Base-by-base conservation (phyloP, 2,113 vertebrate species). In the Struthio camelus region DNA sequence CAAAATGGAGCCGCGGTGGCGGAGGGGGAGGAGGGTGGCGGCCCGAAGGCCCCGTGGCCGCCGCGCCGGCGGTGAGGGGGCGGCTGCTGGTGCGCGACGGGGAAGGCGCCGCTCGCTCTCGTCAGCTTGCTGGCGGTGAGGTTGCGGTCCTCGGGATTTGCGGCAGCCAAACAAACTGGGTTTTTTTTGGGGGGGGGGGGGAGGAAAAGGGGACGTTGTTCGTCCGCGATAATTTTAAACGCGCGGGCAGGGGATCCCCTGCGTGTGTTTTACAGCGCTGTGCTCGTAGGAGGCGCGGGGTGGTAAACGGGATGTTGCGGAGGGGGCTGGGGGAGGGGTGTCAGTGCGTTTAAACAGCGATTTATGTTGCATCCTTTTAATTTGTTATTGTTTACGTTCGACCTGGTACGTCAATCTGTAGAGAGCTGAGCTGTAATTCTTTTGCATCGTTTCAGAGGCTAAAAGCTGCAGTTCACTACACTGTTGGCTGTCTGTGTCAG, bases 401-500 rank as follows among this genome's bases (percentile, higher is more conserved):
- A 30, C 30, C 23, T 3, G 6, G 8, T 10, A 0, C 11, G 0
- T 54, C 10, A 0, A 25, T 5, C 8, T 24, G 84, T 40, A 7
- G 85, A 24, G 73, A 6, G 0, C 38, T 64, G 65, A 36, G n/a
- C 59, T 19, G 56, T 67, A 24, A 4, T 59, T 48, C 25, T 58
- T 73, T 53, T 42, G 88, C 4, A 3, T 69, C 51, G 40, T 78
- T 76, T 4, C 97, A 99, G 99, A 98, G 98, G 93, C 96, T 99
- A 40, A 99, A 98, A 96, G 99, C 99, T 4, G 99, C 99, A 0
- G 97, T 99, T 7, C 99, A 99, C 96, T 99, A 98, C 44, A 98
- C 99, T 0, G 99, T 98, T 1, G 98, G 98, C 50, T 91, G 96
- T 24, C 88, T 99, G 16, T 99, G 99, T 36, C 91, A 98, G 90